Base-by-base conservation (phyloP, 2,113 vertebrate genomes). In the Prunella himalayana region DNA sequence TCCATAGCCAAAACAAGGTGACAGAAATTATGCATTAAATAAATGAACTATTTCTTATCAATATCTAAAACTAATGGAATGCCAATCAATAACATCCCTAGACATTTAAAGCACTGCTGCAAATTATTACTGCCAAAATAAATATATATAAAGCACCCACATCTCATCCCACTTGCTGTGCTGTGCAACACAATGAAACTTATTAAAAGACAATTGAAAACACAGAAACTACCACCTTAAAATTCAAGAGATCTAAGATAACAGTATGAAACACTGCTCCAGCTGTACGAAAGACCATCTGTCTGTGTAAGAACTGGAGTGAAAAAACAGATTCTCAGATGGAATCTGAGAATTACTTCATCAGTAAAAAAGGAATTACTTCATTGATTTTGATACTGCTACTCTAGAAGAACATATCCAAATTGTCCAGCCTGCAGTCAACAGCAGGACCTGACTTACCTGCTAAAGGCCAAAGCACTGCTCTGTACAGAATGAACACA, bases 21-120 rank as follows among this genome's bases (percentile, higher is more conserved):
- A 71, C 72, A 94, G 72, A 83, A 90, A 90, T 69, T n/a, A 79
- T 25, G 51, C 49, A 76, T 78, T 54, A 92, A 95, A 82, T 64
- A 94, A 82, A 88, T 68, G 53, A 90, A 53, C 16, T 13, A 90
- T 84, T 93, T 75, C 68, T 83, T 96, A 93, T 93, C 95, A 92
- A 96, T 95, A 93, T 95, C 96, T 95, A 95, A 94, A 96, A 78
- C 17, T 41, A 92, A 93, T 47, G n/a, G 72, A 72, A 88, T 53
- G 85, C 53, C 31, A 86, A 63, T 94, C 85, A 93, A 30, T 93
- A 96, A 81, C 80, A 83, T 15, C 76, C 54, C 9, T 15, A 92
- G 82, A 86, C 80, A 57, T 79, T 68, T 63, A 84, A 92, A 71
- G 60, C 39, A 60, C 51, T 70, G 49, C 41, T 90, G 73, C 53